phyloP scores from a whole-genome alignment of 2,888 invertebrate genomes.

The Drosophila sordidapex region DNA sequence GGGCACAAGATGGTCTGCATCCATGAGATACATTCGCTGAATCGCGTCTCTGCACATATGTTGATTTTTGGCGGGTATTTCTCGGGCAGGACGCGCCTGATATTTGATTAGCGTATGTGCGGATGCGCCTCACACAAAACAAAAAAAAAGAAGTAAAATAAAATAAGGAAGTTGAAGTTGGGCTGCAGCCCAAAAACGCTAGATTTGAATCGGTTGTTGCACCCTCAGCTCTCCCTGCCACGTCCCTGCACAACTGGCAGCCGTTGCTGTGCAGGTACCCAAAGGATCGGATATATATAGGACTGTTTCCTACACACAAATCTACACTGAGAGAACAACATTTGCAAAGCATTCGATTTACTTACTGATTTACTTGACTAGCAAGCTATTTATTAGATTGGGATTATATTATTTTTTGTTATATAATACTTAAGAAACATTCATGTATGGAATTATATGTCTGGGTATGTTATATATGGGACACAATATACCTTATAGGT shows the following conservation, averaged over 20 bases:
- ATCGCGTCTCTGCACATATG: slow-evolving; percentile 56
- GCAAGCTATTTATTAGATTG: neutral
- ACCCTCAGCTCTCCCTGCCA: slow-evolving; percentile 38
- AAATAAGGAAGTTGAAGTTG: slow-evolving; percentile 48
- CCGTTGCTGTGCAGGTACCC: slow-evolving; percentile 39
- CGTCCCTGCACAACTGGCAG: slow-evolving; percentile 39
- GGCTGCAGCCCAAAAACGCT: slow-evolving; percentile 56
- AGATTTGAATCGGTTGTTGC: slow-evolving; percentile 70
- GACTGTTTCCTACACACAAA: slow-evolving; percentile 23
- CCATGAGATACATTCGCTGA: slow-evolving; percentile 31
- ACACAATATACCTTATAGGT: too few relatives aligned
- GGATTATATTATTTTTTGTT: neutral
- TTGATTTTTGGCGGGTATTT: slow-evolving; percentile 74
- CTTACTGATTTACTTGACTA: neutral
- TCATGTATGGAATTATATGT: neutral
- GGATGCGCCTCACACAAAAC: slow-evolving; percentile 34
- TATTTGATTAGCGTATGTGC: slow-evolving; percentile 73
- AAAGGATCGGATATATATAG: slow-evolving; percentile 42
- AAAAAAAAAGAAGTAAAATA: neutral
- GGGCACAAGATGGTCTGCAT: slow-evolving; percentile 28
- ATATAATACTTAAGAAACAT: neutral
- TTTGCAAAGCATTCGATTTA: neutral
- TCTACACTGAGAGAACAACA: slow-evolving; percentile 8
- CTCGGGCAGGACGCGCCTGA: slow-evolving; percentile 43
- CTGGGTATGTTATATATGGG: neutral